Percentiles rank a stretch among this genome's conserved stretches.
Evolutionary conservation across 1,140 invertebrate genomes (phyloP).

Genomic region (Drosophila oshimai): DNA sequence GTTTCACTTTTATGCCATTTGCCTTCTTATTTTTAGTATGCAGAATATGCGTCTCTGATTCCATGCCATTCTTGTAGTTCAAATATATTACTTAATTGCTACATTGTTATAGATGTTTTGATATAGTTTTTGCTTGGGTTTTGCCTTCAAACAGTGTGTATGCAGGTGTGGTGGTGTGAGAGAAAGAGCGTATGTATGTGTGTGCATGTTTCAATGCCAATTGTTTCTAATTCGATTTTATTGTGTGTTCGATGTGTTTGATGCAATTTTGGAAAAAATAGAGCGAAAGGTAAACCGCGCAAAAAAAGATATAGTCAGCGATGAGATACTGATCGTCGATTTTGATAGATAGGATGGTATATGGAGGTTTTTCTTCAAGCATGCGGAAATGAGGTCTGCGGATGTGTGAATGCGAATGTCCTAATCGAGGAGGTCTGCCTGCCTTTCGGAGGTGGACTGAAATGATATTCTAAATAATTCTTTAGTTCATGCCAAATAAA

Average conservation of each 20-base stretch:
- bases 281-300: slow-evolving; percentile 15
- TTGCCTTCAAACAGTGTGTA: slow-evolving; percentile 39
- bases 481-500: slow-evolving; percentile 23
- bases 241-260: slow-evolving; percentile 13
- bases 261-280: slow-evolving; percentile 36
- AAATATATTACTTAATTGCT: slow-evolving; percentile 46
- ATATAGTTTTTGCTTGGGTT: slow-evolving; percentile 7
- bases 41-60: slow-evolving; percentile 56
- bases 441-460: slow-evolving; percentile 15
- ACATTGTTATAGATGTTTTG: slow-evolving; percentile 36
- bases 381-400: slow-evolving; percentile 47
- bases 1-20: slow-evolving; percentile 30
- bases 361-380: slow-evolving; percentile 35
- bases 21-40: slow-evolving; percentile 49
- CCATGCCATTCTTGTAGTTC: slow-evolving; percentile 54
- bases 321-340: slow-evolving; percentile 18
- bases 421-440: neutral
- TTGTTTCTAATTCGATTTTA: slow-evolving; percentile 52
- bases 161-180: slow-evolving; percentile 43
- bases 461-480: slow-evolving; percentile 21
- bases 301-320: slow-evolving; percentile 5
- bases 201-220: slow-evolving; percentile 58
- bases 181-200: slow-evolving; percentile 32
- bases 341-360: slow-evolving; percentile 11
- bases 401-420: slow-evolving; percentile 24